A percentile compares a stretch with the other conserved stretches of the same genome.
phyloP scores from a whole-genome alignment of 2,113 vertebrate genomes.

The Cheilinus undulatus region DNA sequence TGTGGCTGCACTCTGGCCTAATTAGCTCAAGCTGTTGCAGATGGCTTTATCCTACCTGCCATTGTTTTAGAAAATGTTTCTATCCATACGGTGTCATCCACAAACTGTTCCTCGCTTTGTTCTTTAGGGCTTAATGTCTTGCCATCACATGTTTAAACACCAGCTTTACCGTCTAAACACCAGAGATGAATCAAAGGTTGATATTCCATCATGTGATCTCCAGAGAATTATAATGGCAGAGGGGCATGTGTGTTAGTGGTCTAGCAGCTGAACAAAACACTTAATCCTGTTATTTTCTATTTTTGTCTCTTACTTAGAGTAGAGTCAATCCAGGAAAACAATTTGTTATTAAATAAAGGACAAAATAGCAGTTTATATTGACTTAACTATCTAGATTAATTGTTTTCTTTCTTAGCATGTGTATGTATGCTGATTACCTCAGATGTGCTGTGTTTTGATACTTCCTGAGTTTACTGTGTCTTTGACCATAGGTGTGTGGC shows the following conservation, averaged over 20 bases:
- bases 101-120: constrained; percentile 8
- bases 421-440: background rate
- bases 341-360: constrained; percentile 40
- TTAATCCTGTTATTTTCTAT: constrained; percentile 73
- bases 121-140: constrained; percentile 21
- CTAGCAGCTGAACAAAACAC: constrained; percentile 63
- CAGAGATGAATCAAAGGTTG: constrained; percentile 42
- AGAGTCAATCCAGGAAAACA: constrained; percentile 55
- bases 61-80: constrained; percentile 30
- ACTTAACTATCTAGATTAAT: constrained; percentile 30
- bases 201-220: constrained; percentile 45
- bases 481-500: constrained; percentile 81
- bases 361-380: constrained; percentile 31
- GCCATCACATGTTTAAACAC: constrained; percentile 41
- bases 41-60: constrained; percentile 44
- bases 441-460: constrained; percentile 14
- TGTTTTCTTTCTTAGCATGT: constrained; percentile 21
- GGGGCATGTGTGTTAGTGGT: constrained; percentile 55
- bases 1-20: constrained; percentile 42
- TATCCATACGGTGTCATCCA: background rate
- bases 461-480: constrained; percentile 15
- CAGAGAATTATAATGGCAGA: constrained; percentile 45
- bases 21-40: constrained; percentile 47
- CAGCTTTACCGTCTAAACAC: constrained; percentile 34
- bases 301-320: constrained; percentile 68